Evolutionary conservation across 2,797 vertebrate species (phyloP), one percentile per base, ranked within the genome.

Genomic region (Notamacropus eugenii): DNA sequence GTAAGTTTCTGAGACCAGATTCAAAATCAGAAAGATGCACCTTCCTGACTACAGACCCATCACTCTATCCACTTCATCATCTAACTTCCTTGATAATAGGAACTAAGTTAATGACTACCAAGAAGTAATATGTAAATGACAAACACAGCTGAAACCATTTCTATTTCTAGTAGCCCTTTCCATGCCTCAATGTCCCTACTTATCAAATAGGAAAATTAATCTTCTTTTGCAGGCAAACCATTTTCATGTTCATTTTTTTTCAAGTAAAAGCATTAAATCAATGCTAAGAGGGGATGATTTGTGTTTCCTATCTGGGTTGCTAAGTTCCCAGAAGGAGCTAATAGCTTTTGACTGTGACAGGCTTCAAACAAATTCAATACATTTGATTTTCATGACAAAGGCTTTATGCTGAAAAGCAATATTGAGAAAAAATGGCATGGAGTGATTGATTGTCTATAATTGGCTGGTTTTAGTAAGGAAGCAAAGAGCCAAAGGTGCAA

Each of bases 281-380:
- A 52, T 50, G 54, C 40, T 24, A 24, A 10, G 16, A 95, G 52
- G 94, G 40, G 58, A 11, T 93, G 40, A 1, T 93, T 91, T 62
- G 27, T 57, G 22, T n/a, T 19, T 55, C 5, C 57, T 58, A 67
- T 55, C n/a, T 12, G 52, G 67, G 14, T 11, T 40, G 93, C 54
- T 95, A n/a, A 52, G 87, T 93, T 97, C 93, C 55, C 29, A 93
- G 31, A 93, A 95, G 50, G 27, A 31, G 16, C 5, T 91, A 56
- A 95, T 91, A 62, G 34, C 55, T 4, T 93, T 92, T 52, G 34
- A 90, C 12, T 95, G 34, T 55, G 82, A 19, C 74, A 46, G 16
- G n/a, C 90, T 94, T 50, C 50, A 67, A 59, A 94, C 6, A 57
- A 46, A 62, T 93, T 92, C 93, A 95, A 50, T 92, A 6, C 24